phyloP scores from a whole-genome alignment of 2,113 vertebrate genomes.

The Hyperopisus bebe region DNA sequence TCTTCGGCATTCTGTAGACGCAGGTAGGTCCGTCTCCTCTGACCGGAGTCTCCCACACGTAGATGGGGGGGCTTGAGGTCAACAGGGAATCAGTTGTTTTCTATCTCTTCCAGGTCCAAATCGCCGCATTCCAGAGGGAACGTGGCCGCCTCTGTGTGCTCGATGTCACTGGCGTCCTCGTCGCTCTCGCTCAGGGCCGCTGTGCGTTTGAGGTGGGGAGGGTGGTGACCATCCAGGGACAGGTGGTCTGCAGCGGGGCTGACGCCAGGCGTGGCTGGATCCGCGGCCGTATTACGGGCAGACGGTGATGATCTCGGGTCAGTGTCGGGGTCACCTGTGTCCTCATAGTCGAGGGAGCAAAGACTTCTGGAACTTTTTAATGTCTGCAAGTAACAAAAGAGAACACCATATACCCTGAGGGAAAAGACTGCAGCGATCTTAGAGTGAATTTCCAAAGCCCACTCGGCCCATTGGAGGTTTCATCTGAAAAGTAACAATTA shows the following conservation, averaged over 20 bases:
- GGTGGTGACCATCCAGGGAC: neutral
- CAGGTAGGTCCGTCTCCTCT: neutral
- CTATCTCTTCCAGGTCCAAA: conserved; percentile 13
- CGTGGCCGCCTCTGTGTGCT: neutral
- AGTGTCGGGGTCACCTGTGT: neutral
- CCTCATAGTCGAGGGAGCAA: neutral
- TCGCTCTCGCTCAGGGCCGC: neutral
- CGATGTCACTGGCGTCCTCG: neutral
- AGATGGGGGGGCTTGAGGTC: too few relatives aligned
- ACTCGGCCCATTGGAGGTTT: neutral
- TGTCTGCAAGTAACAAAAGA: neutral
- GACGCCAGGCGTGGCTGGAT: neutral
- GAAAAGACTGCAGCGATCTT: neutral
- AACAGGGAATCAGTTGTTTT: neutral
- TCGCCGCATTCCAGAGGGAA: neutral
- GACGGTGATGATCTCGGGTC: neutral
- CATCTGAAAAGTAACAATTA: too few relatives aligned
- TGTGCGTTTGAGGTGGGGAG: neutral
- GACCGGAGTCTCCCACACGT: neutral
- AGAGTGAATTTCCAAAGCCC: neutral
- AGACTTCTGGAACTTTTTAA: conserved; percentile 5
- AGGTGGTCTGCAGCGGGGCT: neutral
- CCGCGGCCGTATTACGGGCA: too few relatives aligned
- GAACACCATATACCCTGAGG: neutral
- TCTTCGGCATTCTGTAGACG: neutral